Conservation (phyloP, 2,888 invertebrate species). For the Zygaena filipendulae region DNA sequence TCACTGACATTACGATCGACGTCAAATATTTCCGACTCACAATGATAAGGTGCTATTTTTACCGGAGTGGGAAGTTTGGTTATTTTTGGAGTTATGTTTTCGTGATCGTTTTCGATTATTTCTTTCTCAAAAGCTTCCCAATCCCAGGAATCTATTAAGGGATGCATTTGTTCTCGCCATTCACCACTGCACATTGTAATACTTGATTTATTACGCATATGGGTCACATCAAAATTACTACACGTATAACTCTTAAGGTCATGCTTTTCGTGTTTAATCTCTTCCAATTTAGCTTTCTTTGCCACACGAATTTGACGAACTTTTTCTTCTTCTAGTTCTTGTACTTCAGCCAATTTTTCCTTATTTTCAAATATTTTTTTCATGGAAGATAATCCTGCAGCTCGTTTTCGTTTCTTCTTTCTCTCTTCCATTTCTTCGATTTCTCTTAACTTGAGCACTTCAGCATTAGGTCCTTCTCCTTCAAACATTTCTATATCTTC, state of each 20-base stretch:
- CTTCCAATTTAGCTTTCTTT: slow-evolving; percentile 53
- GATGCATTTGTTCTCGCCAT: slow-evolving; percentile 73
- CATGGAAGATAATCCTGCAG: slow-evolving; percentile 72
- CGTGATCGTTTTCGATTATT: slow-evolving; percentile 37
- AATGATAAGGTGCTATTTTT: slow-evolving; percentile 53
- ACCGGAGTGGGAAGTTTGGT: slow-evolving; percentile 57
- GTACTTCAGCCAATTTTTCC: slow-evolving; percentile 73
- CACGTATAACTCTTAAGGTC: slow-evolving; percentile 54
- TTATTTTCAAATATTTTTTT: slow-evolving; percentile 83
- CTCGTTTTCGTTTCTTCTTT: slow-evolving; percentile 69
- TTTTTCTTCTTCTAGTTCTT: slow-evolving; percentile 67
- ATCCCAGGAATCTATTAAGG: slow-evolving; percentile 72
- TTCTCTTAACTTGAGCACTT: slow-evolving; percentile 72
- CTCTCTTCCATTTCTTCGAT: slow-evolving; percentile 62
- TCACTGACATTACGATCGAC: slow-evolving; percentile 61
- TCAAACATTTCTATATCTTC: slow-evolving; percentile 72
- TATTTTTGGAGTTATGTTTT: slow-evolving; percentile 54
- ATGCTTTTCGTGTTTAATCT: slow-evolving; percentile 52
- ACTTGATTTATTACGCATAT: slow-evolving; percentile 61
- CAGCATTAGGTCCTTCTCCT: slow-evolving; percentile 76
- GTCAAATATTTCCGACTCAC: slow-evolving; percentile 61
- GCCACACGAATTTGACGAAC: slow-evolving; percentile 42
- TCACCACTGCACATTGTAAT: slow-evolving; percentile 60
- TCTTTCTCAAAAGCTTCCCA: slow-evolving; percentile 74
- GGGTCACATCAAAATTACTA: slow-evolving; percentile 58